These are phyloP conservation scores for Lasioglossum leucozonium DNA, from an alignment of 2,888 invertebrate genomes.

Conservation along the genomic window DNA sequence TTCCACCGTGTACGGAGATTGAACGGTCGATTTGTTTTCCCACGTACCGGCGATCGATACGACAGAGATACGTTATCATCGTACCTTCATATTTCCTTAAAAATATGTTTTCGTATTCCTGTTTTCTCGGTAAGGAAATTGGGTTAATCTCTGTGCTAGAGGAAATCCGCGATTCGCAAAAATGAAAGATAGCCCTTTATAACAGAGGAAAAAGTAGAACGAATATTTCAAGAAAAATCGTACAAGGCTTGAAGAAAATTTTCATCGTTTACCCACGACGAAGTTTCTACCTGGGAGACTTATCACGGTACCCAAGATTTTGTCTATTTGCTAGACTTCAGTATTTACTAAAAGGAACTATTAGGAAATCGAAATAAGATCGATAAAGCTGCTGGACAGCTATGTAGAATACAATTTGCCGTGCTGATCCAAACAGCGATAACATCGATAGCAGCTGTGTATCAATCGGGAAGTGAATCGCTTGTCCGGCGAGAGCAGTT, in stretches of 20 bases:
- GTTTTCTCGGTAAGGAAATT: not conserved
- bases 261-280: not conserved
- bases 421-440: not conserved
- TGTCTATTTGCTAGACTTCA: not conserved
- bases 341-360: not conserved
- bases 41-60: not conserved
- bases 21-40: slow-evolving; percentile 3
- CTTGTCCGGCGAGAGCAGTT: no score
- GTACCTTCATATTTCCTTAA: not conserved
- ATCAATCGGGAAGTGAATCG: no score
- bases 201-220: not conserved
- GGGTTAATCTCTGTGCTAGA: not conserved
- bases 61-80: not conserved
- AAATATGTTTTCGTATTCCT: not conserved
- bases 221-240: not conserved
- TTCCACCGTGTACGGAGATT: not conserved
- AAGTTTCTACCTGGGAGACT: not conserved
- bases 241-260: not conserved
- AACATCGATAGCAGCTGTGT: not conserved
- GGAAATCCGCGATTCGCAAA: not conserved
- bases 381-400: not conserved
- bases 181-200: not conserved
- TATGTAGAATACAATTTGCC: not conserved
- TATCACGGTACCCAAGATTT: not conserved
- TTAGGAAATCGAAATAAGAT: not conserved